A percentile compares a stretch with the other conserved stretches of the same genome.
Evolutionary conservation across 2,797 vertebrate genomes (phyloP).

Genomic region (Meriones psammophilus): DNA sequence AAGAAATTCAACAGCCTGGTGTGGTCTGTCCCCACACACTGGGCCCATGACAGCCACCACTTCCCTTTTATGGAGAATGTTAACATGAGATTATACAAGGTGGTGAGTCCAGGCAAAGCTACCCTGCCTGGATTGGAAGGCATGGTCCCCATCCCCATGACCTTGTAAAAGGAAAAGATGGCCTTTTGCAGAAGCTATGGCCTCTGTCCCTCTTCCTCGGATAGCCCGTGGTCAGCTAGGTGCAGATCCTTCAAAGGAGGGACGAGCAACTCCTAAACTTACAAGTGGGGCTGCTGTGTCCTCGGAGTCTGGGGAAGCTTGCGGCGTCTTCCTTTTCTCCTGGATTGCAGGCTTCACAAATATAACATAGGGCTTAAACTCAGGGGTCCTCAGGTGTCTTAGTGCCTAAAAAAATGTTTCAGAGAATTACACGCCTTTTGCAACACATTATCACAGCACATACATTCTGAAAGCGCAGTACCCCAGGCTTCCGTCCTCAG

Average conservation of each 20-base stretch:
- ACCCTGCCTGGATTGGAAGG: not conserved
- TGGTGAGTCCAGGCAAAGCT: not conserved
- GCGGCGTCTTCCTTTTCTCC: conserved; percentile 88
- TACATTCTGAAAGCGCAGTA: not conserved
- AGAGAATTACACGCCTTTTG: not conserved
- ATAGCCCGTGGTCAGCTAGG: no score
- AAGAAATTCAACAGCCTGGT: not conserved
- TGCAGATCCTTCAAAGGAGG: not conserved
- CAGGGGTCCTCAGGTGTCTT: conserved; percentile 92
- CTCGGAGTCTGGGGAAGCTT: conserved; percentile 91
- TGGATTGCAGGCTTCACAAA: conserved; percentile 93
- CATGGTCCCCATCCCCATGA: not conserved
- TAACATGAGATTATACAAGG: not conserved
- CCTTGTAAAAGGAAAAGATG: not conserved
- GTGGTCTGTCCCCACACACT: not conserved
- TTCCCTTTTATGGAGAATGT: not conserved
- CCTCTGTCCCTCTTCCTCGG: not conserved
- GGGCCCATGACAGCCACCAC: not conserved
- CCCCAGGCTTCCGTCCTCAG: not conserved
- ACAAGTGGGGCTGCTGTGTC: conserved; percentile 87
- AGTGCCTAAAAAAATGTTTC: conserved; percentile 89
- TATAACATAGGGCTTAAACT: conserved; percentile 95
- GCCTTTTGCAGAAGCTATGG: not conserved
- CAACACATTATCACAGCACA: not conserved
- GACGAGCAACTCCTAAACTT: conserved; percentile 72